These are phyloP conservation scores for Narcine bancroftii DNA, from an alignment of 2,113 vertebrate genomes.

Conservation along the genomic window DNA sequence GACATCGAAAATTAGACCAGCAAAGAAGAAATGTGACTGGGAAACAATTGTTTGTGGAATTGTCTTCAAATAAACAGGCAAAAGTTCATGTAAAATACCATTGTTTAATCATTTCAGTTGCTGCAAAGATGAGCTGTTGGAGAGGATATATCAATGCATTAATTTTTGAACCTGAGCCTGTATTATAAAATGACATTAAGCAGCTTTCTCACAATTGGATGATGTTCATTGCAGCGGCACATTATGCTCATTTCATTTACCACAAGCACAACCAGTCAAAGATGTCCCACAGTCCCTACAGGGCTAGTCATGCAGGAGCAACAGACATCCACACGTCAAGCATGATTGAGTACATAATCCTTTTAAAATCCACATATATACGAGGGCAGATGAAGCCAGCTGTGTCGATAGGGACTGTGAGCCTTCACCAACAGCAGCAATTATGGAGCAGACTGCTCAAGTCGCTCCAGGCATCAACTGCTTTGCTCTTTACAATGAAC, in stretches of 20 bases:
- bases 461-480: not conserved
- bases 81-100: not conserved
- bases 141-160: not conserved
- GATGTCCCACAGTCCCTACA: not conserved
- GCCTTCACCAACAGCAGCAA: slow-evolving; percentile 10
- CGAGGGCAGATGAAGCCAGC: slow-evolving; percentile 3
- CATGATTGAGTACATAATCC: slow-evolving; percentile 18
- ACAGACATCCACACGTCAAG: slow-evolving; percentile 9
- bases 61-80: not conserved
- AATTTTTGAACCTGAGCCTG: not conserved
- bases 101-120: not conserved
- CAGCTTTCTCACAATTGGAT: not conserved
- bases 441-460: slow-evolving; percentile 17
- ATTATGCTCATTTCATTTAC: not conserved
- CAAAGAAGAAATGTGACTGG: not conserved
- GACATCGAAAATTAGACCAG: not conserved
- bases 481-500: slow-evolving; percentile 24
- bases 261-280: not conserved
- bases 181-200: not conserved
- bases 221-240: not conserved
- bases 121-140: not conserved
- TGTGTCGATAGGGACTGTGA: slow-evolving; percentile 23
- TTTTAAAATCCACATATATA: slow-evolving; percentile 8
- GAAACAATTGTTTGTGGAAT: not conserved
- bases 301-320: slow-evolving; percentile 16